Conservation (phyloP, 2,113 vertebrate species). For the Bagarius yarrelli region DNA sequence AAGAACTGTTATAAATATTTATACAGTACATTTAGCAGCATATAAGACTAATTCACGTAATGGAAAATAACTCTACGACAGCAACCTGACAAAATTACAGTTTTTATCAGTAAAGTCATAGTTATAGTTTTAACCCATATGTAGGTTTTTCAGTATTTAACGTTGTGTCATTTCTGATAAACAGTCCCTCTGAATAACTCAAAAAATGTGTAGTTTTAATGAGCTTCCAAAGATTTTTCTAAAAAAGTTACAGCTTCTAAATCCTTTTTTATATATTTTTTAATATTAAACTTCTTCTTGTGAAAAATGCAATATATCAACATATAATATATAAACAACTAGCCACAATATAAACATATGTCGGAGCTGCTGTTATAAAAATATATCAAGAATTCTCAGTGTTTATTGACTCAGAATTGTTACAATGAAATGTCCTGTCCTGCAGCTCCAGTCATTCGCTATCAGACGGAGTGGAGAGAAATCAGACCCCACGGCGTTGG, state of each 20-base stretch:
- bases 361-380: no score
- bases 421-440: not conserved
- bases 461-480: slow-evolving; percentile 43
- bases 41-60: not conserved
- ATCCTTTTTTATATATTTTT: no score
- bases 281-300: no score
- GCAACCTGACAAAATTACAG: not conserved
- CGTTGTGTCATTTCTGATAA: not conserved
- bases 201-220: no score
- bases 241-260: no score
- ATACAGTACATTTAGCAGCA: not conserved
- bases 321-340: no score
- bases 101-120: not conserved
- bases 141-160: not conserved
- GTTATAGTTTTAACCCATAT: not conserved
- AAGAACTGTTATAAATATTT: not conserved
- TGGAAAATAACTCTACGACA: not conserved
- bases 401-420: not conserved
- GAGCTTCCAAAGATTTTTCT: no score
- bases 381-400: no score
- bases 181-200: no score
- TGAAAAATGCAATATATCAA: no score
- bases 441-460: slow-evolving; percentile 65
- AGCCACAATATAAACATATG: no score
- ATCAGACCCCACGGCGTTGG: slow-evolving; percentile 44